A percentile compares a stretch with the other conserved stretches of the same genome.
phyloP scores from a whole-genome alignment of 2,113 vertebrate species.

The Ceyx melanurus region DNA sequence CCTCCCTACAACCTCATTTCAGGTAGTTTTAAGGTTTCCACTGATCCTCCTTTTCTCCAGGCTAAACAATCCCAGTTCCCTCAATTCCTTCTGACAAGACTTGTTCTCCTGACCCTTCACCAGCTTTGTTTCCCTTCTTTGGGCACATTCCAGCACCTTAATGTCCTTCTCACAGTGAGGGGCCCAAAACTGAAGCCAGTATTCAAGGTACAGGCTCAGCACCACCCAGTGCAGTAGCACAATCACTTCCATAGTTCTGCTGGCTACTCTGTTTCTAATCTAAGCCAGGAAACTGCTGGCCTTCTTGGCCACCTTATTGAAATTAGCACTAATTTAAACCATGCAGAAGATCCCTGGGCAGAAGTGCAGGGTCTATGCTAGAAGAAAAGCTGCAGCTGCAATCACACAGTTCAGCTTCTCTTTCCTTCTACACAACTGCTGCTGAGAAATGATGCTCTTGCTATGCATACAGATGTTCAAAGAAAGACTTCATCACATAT shows the following conservation, averaged over 20 bases:
- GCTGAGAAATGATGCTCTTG: rapidly evolving
- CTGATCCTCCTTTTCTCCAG: neutral
- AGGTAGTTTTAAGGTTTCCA: neutral
- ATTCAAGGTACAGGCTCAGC: neutral
- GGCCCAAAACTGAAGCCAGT: neutral
- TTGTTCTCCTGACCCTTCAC: neutral
- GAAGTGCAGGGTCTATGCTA: neutral
- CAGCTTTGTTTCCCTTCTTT: neutral
- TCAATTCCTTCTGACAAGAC: neutral
- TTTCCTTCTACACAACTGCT: neutral
- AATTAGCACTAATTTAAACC: neutral
- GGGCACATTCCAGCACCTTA: neutral
- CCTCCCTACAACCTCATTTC: neutral
- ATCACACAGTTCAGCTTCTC: neutral
- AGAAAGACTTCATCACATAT: neutral
- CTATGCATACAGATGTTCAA: neutral
- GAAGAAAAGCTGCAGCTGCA: neutral
- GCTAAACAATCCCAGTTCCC: neutral
- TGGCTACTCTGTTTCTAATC: neutral
- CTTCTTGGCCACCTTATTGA: neutral
- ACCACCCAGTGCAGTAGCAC: neutral
- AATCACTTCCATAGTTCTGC: neutral
- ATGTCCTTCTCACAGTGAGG: neutral
- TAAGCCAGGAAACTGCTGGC: neutral
- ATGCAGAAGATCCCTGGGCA: rapidly evolving